Evolutionary conservation across 2,113 vertebrate species (phyloP).

Genomic region (Bujurquina vittata): DNA sequence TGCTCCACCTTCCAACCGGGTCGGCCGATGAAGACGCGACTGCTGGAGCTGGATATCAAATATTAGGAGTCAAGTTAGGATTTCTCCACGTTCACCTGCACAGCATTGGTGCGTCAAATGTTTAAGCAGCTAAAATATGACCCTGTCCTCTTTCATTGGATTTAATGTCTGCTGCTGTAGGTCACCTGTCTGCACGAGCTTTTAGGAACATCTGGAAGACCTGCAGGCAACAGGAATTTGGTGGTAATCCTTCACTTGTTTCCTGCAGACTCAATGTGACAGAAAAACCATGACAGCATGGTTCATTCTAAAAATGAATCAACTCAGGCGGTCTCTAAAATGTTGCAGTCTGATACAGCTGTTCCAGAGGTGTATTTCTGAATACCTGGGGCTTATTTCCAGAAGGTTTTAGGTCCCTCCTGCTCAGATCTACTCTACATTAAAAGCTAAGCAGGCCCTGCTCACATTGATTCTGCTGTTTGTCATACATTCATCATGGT

Average conservation of each 20-base stretch:
- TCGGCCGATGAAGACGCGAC: background rate
- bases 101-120: background rate
- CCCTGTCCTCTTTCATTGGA: background rate
- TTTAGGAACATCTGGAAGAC: background rate
- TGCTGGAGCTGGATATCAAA: background rate
- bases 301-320: background rate
- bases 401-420: background rate
- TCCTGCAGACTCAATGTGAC: background rate
- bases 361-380: too few relatives aligned
- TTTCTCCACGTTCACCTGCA: background rate
- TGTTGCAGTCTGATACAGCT: background rate
- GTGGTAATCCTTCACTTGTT: background rate
- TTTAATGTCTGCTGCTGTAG: background rate
- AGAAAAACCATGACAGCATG: background rate
- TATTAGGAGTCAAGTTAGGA: background rate
- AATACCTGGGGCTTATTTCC: background rate
- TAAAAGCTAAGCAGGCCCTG: background rate
- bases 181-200: background rate
- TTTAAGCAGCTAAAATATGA: background rate
- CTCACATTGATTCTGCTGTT: background rate
- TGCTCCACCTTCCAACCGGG: background rate
- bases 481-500: constrained; percentile 3
- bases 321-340: background rate
- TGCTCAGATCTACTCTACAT: background rate
- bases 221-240: background rate